These are phyloP conservation scores for Triops cancriformis DNA, from an alignment of 1,140 invertebrate species.

Conservation along the genomic window DNA sequence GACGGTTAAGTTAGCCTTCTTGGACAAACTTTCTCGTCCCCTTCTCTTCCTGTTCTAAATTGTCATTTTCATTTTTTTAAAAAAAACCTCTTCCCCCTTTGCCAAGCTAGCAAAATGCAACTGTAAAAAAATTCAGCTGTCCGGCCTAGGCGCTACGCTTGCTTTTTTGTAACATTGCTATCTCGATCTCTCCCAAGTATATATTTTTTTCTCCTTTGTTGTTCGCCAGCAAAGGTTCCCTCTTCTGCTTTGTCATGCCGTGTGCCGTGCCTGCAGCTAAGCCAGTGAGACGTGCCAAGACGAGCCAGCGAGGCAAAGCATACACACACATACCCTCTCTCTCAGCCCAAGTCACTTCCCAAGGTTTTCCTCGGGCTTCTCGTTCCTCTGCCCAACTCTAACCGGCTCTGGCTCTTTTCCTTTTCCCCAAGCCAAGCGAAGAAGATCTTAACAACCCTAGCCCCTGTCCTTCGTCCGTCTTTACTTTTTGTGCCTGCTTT, in stretches of 20 bases:
- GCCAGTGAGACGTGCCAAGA: neutral
- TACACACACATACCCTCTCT: neutral
- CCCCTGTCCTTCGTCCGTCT: neutral
- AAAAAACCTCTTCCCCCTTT: neutral
- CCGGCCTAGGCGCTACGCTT: neutral
- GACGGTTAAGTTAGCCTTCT: too few relatives aligned
- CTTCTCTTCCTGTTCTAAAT: neutral
- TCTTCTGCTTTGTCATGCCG: constrained; percentile 3
- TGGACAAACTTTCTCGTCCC: neutral
- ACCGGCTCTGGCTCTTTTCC: neutral
- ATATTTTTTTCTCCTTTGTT: neutral
- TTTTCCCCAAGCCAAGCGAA: neutral
- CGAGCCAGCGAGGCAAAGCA: constrained; percentile 11
- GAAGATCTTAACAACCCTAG: constrained; percentile 11
- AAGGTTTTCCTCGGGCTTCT: constrained; percentile 5
- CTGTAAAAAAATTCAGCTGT: neutral
- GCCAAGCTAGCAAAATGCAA: neutral
- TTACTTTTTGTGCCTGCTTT: neutral
- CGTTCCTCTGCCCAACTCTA: neutral
- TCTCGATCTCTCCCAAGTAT: neutral
- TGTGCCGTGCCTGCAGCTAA: neutral
- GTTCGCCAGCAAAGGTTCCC: neutral
- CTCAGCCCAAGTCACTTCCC: neutral
- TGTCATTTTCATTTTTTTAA: neutral
- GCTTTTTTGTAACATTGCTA: neutral